Evolutionary conservation across 30 jellyfish, hydroid and myxozoan genomes (phyloP).

Genomic region (Catostylus mosaicus): DNA sequence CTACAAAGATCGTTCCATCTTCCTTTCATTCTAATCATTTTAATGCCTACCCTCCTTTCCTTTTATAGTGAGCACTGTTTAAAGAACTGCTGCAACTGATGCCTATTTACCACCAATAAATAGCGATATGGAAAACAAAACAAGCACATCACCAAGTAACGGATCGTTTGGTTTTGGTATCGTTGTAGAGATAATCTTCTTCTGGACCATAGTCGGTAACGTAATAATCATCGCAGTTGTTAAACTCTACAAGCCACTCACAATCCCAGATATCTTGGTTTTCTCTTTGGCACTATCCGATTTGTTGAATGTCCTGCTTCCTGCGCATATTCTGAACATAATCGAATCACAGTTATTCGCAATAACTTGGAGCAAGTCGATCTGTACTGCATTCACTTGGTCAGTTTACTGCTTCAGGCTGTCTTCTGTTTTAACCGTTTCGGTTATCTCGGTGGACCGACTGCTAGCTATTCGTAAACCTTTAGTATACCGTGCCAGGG

Average conservation of each 20-base stretch:
- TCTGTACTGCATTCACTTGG: conserved; percentile 61
- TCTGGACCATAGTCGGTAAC: conserved; percentile 63
- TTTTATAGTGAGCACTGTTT: neutral
- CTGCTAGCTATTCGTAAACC: conserved; percentile 68
- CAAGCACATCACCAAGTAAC: neutral
- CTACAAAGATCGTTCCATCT: too few species aligned
- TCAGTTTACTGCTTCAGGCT: conserved; percentile 52
- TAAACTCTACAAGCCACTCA: conserved; percentile 73
- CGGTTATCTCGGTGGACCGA: conserved; percentile 79
- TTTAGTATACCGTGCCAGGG: conserved; percentile 58
- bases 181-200: conserved; percentile 34
- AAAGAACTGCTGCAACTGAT: neutral
- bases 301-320: conserved; percentile 51
- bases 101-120: neutral
- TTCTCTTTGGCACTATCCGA: conserved; percentile 81
- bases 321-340: conserved; percentile 60
- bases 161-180: conserved; percentile 53
- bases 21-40: neutral
- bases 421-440: conserved; percentile 65
- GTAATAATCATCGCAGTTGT: conserved; percentile 54
- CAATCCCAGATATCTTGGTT: conserved; percentile 80
- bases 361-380: conserved; percentile 42
- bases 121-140: neutral
- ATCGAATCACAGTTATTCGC: conserved; percentile 26
- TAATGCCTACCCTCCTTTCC: neutral